phyloP scores from a whole-genome alignment of 2,888 invertebrate species.

The Meiosimyza platycephala region DNA sequence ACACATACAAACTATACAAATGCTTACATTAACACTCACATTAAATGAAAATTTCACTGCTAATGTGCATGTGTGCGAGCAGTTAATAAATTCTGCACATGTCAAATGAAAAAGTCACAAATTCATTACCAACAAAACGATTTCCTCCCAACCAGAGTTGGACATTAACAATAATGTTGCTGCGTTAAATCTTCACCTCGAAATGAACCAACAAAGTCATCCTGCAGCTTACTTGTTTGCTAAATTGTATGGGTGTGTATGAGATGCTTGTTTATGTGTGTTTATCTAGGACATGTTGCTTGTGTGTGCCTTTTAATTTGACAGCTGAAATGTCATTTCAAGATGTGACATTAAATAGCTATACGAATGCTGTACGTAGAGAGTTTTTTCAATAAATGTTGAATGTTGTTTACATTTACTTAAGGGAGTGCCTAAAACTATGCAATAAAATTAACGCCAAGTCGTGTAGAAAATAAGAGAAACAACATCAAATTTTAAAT shows the following conservation, averaged over 20 bases:
- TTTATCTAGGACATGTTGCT: no score
- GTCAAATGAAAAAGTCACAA: conserved; percentile 15
- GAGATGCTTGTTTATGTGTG: neutral
- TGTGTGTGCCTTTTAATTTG: no score
- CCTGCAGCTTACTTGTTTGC: neutral
- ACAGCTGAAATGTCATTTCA: no score
- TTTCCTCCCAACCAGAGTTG: neutral
- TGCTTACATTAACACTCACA: neutral
- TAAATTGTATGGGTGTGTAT: neutral
- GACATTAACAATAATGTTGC: neutral
- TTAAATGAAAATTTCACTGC: neutral
- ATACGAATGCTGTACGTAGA: no score
- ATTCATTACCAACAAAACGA: conserved; percentile 8
- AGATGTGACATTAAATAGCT: no score
- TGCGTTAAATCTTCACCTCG: neutral
- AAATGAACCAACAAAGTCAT: neutral
- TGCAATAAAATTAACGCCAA: no score
- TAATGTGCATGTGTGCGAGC: neutral
- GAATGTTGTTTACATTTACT: no score
- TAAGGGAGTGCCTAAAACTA: no score
- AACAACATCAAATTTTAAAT: no score
- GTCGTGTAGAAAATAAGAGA: no score
- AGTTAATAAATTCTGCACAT: conserved; percentile 21
- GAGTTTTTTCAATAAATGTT: no score
- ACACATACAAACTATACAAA: neutral